Base-by-base conservation (phyloP, 2,888 invertebrate genomes). In the Flexamia atlantica region DNA sequence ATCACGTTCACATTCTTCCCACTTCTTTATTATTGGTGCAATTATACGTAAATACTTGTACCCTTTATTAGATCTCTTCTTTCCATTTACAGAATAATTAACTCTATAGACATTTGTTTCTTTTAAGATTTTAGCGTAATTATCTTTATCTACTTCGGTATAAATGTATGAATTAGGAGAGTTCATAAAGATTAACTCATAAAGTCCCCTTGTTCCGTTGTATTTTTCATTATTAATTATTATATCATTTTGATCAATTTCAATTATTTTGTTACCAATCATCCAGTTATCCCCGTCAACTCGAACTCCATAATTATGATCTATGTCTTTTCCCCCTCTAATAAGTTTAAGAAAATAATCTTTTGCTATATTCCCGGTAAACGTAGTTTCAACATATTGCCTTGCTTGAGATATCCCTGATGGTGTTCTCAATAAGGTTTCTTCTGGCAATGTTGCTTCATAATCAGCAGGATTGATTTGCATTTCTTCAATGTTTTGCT, bases 121-220 rank as follows among this genome's bases (percentile, higher is more conserved):
- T 1, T 20, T 60, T 10, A 57, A 30, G 17, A 81, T 81, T 14
- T 2, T 5, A 7, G 57, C 46, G 28, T 81, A 81, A n/a, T 12
- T 36, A 23, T 81, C 7, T 36, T 25, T 7, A 81, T 81, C 81
- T 3, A 64, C 64, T 64, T 72, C 42, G 4, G 7, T 40, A 23
- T 36, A 40, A 12, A 68, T n/a, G 17, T 64, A 81, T 23, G 14
- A n/a, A 36, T 81, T 81, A 3, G 81, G 64, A 0, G 14, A 12
- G 10, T 36, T 81, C 46, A 64, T 81, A 68, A 81, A 81, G 17
- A 81, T 60, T 23, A 64, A 25, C 1, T 81, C 81, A 25, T 81
- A 81, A 17, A 81, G 10, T n/a, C 81, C 81, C 2, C 40, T 28
- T 57, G 81, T 81, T 10, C 64, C 64, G 36, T 64, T 25, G 10